Percentiles rank a stretch among this genome's conserved stretches.
These are phyloP conservation scores for Eupithecia pulchellata DNA, from an alignment of 2,888 invertebrate genomes.

Conservation along the genomic window DNA sequence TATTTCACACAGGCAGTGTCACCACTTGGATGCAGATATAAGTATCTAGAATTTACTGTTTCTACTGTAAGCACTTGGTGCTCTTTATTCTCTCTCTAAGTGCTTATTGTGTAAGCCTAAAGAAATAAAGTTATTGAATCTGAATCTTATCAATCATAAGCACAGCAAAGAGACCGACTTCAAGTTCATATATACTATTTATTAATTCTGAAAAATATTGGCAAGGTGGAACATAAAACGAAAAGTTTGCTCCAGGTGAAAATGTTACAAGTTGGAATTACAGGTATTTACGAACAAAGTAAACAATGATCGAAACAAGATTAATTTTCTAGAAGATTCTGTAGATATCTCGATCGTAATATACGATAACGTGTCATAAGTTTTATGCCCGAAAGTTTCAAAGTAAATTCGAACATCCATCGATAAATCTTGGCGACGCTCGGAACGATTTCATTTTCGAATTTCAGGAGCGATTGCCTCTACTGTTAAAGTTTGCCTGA, in stretches of 20 bases:
- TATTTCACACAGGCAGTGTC: slow-evolving; percentile 64
- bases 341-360: slow-evolving; percentile 73
- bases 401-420: slow-evolving; percentile 85
- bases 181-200: slow-evolving; percentile 5
- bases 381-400: slow-evolving; percentile 83
- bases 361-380: slow-evolving; percentile 85
- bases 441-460: slow-evolving; percentile 85
- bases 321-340: slow-evolving; percentile 65
- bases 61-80: neutral
- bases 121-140: too few relatives aligned
- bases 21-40: slow-evolving; percentile 56
- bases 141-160: slow-evolving; percentile 24
- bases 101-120: too few relatives aligned
- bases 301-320: slow-evolving; percentile 62
- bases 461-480: slow-evolving; percentile 85
- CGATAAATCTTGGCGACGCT: slow-evolving; percentile 85
- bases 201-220: slow-evolving; percentile 26
- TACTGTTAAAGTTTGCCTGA: slow-evolving; percentile 86
- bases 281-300: slow-evolving; percentile 52
- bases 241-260: slow-evolving; percentile 39
- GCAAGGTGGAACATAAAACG: slow-evolving; percentile 25
- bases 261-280: slow-evolving; percentile 45
- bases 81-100: too few relatives aligned
- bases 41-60: slow-evolving; percentile 46
- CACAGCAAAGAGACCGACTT: neutral